These are phyloP conservation scores for Galeopterus variegatus DNA, from an alignment of 2,113 vertebrate genomes.

Conservation along the genomic window DNA sequence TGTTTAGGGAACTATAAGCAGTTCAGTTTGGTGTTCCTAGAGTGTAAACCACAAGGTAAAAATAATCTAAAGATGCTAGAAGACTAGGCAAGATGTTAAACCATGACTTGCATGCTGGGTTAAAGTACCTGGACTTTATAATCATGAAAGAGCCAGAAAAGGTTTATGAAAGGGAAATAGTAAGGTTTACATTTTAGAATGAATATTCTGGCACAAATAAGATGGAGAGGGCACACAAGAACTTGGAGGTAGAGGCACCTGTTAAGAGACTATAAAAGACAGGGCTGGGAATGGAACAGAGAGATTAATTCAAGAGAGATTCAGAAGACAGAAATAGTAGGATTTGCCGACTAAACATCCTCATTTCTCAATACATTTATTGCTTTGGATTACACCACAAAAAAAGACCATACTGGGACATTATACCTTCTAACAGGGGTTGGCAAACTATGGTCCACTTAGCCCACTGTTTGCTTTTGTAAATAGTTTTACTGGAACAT, in stretches of 20 bases:
- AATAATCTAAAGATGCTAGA: slow-evolving; percentile 1
- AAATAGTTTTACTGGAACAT: background rate
- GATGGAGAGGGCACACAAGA: background rate
- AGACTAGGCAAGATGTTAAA: background rate
- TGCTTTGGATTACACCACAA: slow-evolving; percentile 9
- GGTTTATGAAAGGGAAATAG: background rate
- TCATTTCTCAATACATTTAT: slow-evolving; percentile 27
- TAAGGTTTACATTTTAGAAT: slow-evolving; percentile 41
- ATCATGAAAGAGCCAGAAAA: background rate
- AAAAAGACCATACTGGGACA: background rate
- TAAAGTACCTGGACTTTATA: slow-evolving; percentile 3
- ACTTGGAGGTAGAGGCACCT: background rate
- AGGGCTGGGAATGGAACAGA: background rate
- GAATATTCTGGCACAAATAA: slow-evolving; percentile 51
- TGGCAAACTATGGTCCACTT: background rate
- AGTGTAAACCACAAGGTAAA: slow-evolving; percentile 10
- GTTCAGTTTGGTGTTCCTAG: background rate
- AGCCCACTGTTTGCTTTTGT: background rate
- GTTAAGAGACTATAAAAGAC: background rate
- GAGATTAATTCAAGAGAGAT: background rate
- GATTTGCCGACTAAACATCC: background rate
- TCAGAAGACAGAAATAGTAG: slow-evolving; percentile 17
- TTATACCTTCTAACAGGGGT: background rate
- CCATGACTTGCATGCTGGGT: background rate
- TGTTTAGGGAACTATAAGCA: background rate